These are phyloP conservation scores for Pachycephus smyrnensis DNA, from an alignment of 2,888 invertebrate genomes.

Conservation along the genomic window DNA sequence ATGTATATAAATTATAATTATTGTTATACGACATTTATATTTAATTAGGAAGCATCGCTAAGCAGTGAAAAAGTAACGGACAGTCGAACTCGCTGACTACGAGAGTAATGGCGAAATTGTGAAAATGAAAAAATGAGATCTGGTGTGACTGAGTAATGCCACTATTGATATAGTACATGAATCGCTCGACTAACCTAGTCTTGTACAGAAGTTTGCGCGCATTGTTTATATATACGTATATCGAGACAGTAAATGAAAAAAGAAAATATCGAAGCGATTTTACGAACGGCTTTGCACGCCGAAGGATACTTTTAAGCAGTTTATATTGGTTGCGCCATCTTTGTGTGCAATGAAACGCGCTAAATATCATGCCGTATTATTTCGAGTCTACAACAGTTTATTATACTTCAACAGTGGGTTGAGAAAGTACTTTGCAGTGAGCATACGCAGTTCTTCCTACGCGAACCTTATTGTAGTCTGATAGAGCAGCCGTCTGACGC, in stretches of 20 bases:
- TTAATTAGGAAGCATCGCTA: slow-evolving; percentile 26
- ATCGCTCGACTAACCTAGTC: slow-evolving; percentile 63
- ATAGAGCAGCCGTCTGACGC: not conserved
- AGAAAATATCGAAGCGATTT: not conserved
- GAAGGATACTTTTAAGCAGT: slow-evolving; percentile 12
- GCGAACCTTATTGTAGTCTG: not conserved
- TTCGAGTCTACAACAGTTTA: slow-evolving; percentile 6
- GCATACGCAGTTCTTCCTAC: not conserved
- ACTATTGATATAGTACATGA: slow-evolving; percentile 41
- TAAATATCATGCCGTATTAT: slow-evolving; percentile 3
- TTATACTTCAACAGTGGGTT: not conserved
- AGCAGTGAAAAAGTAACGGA: not conserved
- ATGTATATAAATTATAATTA: slow-evolving; percentile 64
- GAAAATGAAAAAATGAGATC: not conserved
- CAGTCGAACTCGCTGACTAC: slow-evolving; percentile 1
- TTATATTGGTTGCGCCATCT: slow-evolving; percentile 17
- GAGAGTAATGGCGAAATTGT: not conserved
- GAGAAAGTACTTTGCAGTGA: not conserved
- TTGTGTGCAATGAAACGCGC: not conserved
- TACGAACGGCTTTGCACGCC: slow-evolving; percentile 35
- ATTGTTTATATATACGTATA: slow-evolving; percentile 46
- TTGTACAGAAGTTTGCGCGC: slow-evolving; percentile 61
- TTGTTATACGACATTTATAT: slow-evolving; percentile 48
- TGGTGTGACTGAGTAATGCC: not conserved
- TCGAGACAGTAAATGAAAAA: slow-evolving; percentile 1